A percentile compares a stretch with the other conserved stretches of the same genome.
phyloP scores from a whole-genome alignment of 2,888 invertebrate genomes.

The Pedicia rivosa region DNA sequence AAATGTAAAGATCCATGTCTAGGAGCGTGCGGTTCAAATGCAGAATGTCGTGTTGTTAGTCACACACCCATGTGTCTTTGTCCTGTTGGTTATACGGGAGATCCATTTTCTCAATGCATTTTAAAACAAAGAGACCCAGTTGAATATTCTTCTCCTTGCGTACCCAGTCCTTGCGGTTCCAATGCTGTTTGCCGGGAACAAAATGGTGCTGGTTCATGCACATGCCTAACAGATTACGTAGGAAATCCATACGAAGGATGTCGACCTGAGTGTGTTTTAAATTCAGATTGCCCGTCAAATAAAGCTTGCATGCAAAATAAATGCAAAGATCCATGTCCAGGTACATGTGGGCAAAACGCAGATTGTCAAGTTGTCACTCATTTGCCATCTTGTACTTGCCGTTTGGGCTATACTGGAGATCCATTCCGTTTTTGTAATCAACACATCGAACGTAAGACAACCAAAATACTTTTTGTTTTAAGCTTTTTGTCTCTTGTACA shows the following conservation, averaged over 20 bases:
- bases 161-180: constrained; percentile 47
- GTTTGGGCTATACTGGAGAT: constrained; percentile 56
- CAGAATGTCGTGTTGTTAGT: constrained; percentile 38
- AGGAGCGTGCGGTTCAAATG: constrained; percentile 42
- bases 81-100: constrained; percentile 45
- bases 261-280: constrained; percentile 62
- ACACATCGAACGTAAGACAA: constrained; percentile 35
- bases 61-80: constrained; percentile 41
- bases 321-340: constrained; percentile 65
- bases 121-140: constrained; percentile 21
- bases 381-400: constrained; percentile 51
- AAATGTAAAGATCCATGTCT: constrained; percentile 57
- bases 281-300: constrained; percentile 57
- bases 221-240: constrained; percentile 45
- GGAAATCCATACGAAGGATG: constrained; percentile 56
- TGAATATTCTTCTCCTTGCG: constrained; percentile 33
- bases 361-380: constrained; percentile 55
- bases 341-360: constrained; percentile 58
- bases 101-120: constrained; percentile 42
- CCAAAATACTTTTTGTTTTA: too few relatives aligned
- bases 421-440: constrained; percentile 49
- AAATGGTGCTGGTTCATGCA: constrained; percentile 47
- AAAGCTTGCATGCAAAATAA: constrained; percentile 56
- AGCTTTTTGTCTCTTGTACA: too few relatives aligned
- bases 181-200: constrained; percentile 51